Evolutionary conservation across 2,888 invertebrate genomes (phyloP), one percentile per base, ranked within the genome.

Genomic region (Mylabris sibirica): DNA sequence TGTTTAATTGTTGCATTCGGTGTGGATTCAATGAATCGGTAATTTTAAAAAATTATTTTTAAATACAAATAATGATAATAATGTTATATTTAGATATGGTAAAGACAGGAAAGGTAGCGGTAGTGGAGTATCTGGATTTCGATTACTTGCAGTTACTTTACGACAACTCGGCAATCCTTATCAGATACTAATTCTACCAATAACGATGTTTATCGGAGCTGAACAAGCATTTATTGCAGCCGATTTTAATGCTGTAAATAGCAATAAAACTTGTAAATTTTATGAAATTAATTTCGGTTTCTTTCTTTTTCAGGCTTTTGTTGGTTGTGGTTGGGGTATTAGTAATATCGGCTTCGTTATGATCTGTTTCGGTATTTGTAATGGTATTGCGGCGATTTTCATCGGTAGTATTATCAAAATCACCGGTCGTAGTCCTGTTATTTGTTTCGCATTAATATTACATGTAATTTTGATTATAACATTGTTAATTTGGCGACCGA

Each of bases 211-310:
- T 85, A 96, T 96, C 74, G 97, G 98, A 0, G 90, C 97, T 30
- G 97, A 97, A 80, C 97, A 97, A 84, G 97, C 96, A 0, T 97
- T 96, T 82, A 89, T 96, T 80, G 93, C 93, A 0, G 96, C 96
- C 38, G 93, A 93, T 81, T 94, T 90, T 74, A 94, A 92, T 6
- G 91, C 92, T 74, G 93, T 93, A 84, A 86, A 88, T 85, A 72
- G 34, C 30, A 14, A 57, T 35, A 3, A n/a, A 22, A 38, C 3
- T 30, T 60, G 12, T 0, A 20, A 59, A 24, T 38, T 22, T n/a
- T 26, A 6, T 17, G n/a, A 6, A 44, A 17, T 44, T 44, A 44
- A 44, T 17, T 44, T 14, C 12, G 12, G 8, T 5, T 60, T n/a
- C n/a, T 38, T 22, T 34, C 3, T 3, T 41, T 14, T 34, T 20